These are phyloP conservation scores for Riparia riparia DNA, from an alignment of 2,113 vertebrate genomes.

Conservation along the genomic window DNA sequence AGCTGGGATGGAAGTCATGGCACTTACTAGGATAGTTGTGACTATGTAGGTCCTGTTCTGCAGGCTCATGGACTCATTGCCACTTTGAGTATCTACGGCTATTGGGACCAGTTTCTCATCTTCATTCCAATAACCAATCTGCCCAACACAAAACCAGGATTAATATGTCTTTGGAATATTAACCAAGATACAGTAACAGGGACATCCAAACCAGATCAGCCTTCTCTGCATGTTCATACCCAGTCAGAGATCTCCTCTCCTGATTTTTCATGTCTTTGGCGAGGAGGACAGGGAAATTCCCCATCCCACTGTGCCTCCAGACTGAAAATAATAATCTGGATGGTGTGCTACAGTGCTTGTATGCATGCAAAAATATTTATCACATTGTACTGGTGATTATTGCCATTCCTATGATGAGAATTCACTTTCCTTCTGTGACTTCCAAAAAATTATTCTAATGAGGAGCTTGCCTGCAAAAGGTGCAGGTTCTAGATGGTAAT, in stretches of 20 bases:
- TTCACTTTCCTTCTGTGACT: not conserved
- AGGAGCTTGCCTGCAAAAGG: not conserved
- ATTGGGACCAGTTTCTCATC: slow-evolving; percentile 93
- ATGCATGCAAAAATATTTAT: no score
- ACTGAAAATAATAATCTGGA: not conserved
- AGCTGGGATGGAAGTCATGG: not conserved
- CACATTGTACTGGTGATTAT: not conserved
- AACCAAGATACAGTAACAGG: not conserved
- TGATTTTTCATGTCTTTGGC: not conserved
- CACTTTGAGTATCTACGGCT: slow-evolving; percentile 82
- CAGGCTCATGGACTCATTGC: slow-evolving; percentile 89
- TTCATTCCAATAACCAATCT: slow-evolving; percentile 99
- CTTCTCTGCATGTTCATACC: not conserved
- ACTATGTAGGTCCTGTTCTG: slow-evolving; percentile 97
- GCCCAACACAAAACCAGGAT: slow-evolving; percentile 33
- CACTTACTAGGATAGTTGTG: slow-evolving; percentile 94
- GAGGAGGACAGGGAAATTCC: rapidly evolving
- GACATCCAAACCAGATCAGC: not conserved
- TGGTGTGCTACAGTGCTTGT: not conserved
- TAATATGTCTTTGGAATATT: not conserved
- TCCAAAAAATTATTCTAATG: not conserved
- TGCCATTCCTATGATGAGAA: rapidly evolving
- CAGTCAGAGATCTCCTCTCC: not conserved
- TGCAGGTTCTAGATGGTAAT: not conserved
- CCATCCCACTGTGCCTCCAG: not conserved